A percentile compares a stretch with the other conserved stretches of the same genome.
phyloP scores from a whole-genome alignment of 1,140 invertebrate species.

The Rhyzopertha dominica region DNA sequence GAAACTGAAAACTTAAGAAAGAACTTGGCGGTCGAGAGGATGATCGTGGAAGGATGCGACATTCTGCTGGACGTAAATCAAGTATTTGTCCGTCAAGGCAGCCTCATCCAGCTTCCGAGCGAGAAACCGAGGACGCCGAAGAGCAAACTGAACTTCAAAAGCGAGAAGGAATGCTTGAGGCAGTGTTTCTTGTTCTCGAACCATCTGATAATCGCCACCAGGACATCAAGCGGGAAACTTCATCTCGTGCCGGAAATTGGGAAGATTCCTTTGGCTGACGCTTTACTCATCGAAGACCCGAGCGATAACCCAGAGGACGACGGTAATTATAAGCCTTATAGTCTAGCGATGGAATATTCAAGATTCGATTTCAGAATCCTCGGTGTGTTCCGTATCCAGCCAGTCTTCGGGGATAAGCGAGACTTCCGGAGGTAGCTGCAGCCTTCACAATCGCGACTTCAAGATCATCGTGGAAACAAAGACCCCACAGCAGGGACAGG shows the following conservation, averaged over 20 bases:
- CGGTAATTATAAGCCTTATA: slow-evolving; percentile 43
- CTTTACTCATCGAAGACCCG: slow-evolving; percentile 78
- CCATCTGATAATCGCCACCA: slow-evolving; percentile 74
- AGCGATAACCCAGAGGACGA: slow-evolving; percentile 61
- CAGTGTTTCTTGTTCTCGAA: slow-evolving; percentile 84
- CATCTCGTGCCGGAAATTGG: slow-evolving; percentile 79
- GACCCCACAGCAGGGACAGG: slow-evolving; percentile 53
- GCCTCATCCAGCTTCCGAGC: slow-evolving; percentile 61
- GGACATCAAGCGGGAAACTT: slow-evolving; percentile 76
- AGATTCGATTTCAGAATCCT: slow-evolving; percentile 47
- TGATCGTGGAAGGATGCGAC: slow-evolving; percentile 94
- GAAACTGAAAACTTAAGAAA: slow-evolving; percentile 93
- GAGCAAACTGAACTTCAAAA: slow-evolving; percentile 58
- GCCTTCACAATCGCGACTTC: slow-evolving; percentile 81
- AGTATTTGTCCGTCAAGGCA: slow-evolving; percentile 80
- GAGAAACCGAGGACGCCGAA: slow-evolving; percentile 59
- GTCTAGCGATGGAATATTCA: slow-evolving; percentile 8
- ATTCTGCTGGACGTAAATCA: slow-evolving; percentile 92
- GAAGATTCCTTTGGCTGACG: slow-evolving; percentile 78
- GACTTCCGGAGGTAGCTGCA: slow-evolving; percentile 45
- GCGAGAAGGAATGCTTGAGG: slow-evolving; percentile 67
- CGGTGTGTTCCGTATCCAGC: slow-evolving; percentile 55
- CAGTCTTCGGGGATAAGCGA: slow-evolving; percentile 57
- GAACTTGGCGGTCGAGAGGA: slow-evolving; percentile 87
- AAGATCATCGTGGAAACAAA: slow-evolving; percentile 79